A percentile compares a stretch with the other conserved stretches of the same genome.
Conservation (phyloP, 1,140 invertebrate genomes). For the Apis cerana region DNA sequence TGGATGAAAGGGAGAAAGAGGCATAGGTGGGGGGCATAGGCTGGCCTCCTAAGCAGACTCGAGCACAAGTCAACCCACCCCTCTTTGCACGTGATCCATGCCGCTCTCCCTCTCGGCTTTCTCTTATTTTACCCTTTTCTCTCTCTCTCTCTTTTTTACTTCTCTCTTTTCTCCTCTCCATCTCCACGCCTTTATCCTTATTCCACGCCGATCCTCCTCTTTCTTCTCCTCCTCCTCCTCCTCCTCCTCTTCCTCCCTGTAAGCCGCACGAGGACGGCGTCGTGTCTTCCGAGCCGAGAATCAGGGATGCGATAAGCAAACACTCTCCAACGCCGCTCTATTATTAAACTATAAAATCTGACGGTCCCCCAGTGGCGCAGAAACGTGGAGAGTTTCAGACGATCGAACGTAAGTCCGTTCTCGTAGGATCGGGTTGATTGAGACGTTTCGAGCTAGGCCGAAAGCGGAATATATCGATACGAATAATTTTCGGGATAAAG, state of each 20-base stretch:
- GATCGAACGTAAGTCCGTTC: neutral
- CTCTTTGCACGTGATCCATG: conserved; percentile 33
- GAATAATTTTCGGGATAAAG: neutral
- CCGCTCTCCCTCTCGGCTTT: conserved; percentile 10
- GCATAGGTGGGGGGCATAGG: conserved; percentile 45
- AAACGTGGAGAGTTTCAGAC: conserved; percentile 17
- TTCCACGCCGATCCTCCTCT: neutral
- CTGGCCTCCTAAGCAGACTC: conserved; percentile 24
- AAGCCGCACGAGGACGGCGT: conserved; percentile 44
- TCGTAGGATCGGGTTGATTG: conserved; percentile 19
- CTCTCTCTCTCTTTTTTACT: conserved; percentile 1
- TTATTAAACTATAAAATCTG: conserved; percentile 72
- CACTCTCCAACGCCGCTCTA: conserved; percentile 66
- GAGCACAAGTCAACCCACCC: conserved; percentile 34
- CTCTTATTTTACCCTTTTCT: conserved; percentile 32
- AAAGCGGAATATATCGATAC: conserved; percentile 1
- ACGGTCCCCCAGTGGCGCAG: conserved; percentile 58
- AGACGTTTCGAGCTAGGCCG: too few relatives aligned
- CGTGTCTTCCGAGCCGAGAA: conserved; percentile 58
- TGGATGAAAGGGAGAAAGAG: conserved; percentile 13
- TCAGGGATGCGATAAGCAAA: conserved; percentile 70
- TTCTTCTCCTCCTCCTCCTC: neutral
- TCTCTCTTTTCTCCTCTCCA: neutral
- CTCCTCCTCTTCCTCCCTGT: conserved; percentile 8
- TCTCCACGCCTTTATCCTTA: conserved; percentile 39